Base-by-base conservation (phyloP, 2,797 vertebrate genomes). In the Melanotaenia trifasciata region DNA sequence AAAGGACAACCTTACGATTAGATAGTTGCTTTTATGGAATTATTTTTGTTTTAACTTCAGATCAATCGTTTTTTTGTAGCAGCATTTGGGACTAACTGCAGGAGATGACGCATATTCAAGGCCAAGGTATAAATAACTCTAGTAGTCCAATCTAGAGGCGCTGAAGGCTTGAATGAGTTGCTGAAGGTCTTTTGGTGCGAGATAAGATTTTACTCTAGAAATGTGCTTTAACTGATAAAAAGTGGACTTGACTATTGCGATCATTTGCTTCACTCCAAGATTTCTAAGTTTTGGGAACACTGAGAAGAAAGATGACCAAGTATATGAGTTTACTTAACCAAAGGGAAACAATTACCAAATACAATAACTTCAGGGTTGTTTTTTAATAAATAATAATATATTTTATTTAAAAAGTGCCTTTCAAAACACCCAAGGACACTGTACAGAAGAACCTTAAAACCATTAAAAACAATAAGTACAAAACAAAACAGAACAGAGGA, bases 231-330 rank as follows among this genome's bases (percentile, higher is more conserved):
- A 14, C 18, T 22, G 28, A 63, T 50, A 47, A 14, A 63, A 50
- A 63, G 0, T 35, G 10, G 8, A 36, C 14, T 54, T 20, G 22
- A 54, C 18, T 38, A 56, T 18, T 28, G 33, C 22, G 30, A 22
- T 56, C 9, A 54, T 10, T 47, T 38, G 33, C 24, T n/a, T 54
- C 2, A 28, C 26, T 6, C 22, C 24, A 26, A 54, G 22, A 26
- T 28, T 36, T 53, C 14, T 51, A 65, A 54, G 26, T 16, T 38
- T 22, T 10, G 50, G 3, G 22, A 65, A 53, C 24, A 38, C 26
- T 0, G 5, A 33, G 8, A 58, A 33, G 9, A 8, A 53, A 54
- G 0, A 65, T 9, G 0, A 5, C 1, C 20, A 8, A 0, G 18
- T 18, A 4, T 33, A 3, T 36, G 1, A 53, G 33, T 26, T 53